Percentiles rank a stretch among this genome's conserved stretches.
Conservation (phyloP, 2,797 vertebrate genomes). For the Halcyon chelicuti region DNA sequence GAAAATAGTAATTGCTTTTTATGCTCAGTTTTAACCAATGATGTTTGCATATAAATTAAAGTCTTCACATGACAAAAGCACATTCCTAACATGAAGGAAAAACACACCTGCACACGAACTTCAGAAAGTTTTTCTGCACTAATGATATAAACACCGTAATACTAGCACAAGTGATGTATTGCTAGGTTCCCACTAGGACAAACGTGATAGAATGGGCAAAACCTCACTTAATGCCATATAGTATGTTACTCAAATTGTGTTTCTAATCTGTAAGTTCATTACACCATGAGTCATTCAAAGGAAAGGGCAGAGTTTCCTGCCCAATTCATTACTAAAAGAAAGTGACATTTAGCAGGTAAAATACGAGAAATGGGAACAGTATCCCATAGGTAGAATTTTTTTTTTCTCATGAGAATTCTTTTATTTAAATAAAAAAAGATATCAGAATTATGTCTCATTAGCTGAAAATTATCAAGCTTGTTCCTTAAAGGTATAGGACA, state of each 20-base stretch:
- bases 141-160: constrained; percentile 44
- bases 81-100: neutral
- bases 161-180: constrained; percentile 53
- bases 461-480: neutral
- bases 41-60: neutral
- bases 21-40: neutral
- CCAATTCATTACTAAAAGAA: constrained; percentile 72
- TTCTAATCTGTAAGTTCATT: constrained; percentile 77
- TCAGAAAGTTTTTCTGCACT: constrained; percentile 34
- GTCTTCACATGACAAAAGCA: neutral
- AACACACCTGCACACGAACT: neutral
- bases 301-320: constrained; percentile 85
- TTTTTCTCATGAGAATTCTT: constrained; percentile 76
- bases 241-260: constrained; percentile 51
- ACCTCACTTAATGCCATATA: constrained; percentile 30
- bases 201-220: constrained; percentile 63
- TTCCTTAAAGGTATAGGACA: neutral
- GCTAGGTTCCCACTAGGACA: constrained; percentile 28
- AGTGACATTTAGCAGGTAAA: constrained; percentile 77
- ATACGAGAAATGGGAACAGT: constrained; percentile 56
- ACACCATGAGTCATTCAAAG: constrained; percentile 79
- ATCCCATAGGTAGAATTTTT: constrained; percentile 61
- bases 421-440: constrained; percentile 32
- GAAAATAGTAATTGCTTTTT: neutral
- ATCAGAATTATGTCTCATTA: neutral